Base-by-base conservation (phyloP, 1,140 invertebrate genomes). In the Meloidogyne hapla region DNA sequence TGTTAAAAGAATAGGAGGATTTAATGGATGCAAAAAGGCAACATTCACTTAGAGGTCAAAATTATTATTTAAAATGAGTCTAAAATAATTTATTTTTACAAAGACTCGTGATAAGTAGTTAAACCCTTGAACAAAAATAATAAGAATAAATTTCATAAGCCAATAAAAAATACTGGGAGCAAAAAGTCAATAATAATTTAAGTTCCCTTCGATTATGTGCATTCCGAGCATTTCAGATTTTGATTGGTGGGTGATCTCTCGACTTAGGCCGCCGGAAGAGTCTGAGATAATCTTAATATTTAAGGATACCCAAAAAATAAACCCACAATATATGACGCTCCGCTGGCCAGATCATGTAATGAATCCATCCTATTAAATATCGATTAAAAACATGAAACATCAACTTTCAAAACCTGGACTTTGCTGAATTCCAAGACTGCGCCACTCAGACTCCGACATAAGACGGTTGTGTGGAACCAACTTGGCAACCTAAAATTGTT, bases 381-480 rank as follows among this genome's bases (percentile, higher is more conserved):
- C 15, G n/a, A 28, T n/a, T 12, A 2, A 28, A 25, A 70, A 25
- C 4, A n/a, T 23, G 10, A 18, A 38, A 18, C 10, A 33, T n/a
- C n/a, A n/a, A n/a, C n/a, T n/a, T 33, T 33, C 26, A 13, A 21
- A n/a, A 75, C 74, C 78, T 33, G 79, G 79, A 66, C 68, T 75
- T 87, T 97, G 95, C 85, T 96, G 94, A 8, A 98, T 94, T 18
- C 94, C 95, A 10, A 98, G 90, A 88, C 94, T 93, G 75, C 95
- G 89, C 95, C 95, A 98, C 89, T 97, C 95, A 0, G 91, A 92
- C 89, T 98, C 95, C 0, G 93, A 92, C 94, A 98, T 96, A 40
- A 96, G 88, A 87, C 95, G 94, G 13, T 92, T 92, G 85, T 93
- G 93, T 9, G 95, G 94, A 12, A 97, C 93, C 65, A 92, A 88